Conservation (phyloP, 2,888 invertebrate genomes). For the Dolomedes plantarius region DNA sequence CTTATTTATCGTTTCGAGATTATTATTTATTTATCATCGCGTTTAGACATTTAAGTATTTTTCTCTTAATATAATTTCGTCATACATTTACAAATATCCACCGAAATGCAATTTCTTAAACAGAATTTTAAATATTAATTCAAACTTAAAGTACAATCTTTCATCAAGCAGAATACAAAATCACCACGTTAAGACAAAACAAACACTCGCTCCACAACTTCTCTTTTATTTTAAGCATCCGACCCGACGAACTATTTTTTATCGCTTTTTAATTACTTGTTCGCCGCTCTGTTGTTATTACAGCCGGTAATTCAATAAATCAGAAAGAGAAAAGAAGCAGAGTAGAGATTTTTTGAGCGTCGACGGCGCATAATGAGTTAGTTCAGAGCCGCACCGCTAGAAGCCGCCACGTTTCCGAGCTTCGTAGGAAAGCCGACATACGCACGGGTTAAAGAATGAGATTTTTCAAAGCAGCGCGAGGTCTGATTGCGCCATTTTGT, state of each 20-base stretch:
- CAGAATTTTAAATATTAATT: conserved; percentile 10
- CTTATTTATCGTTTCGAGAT: neutral
- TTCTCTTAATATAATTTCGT: neutral
- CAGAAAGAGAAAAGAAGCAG: conserved; percentile 36
- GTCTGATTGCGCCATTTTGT: neutral
- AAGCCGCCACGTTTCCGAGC: conserved; percentile 41
- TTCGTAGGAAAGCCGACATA: conserved; percentile 9
- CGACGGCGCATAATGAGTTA: conserved; percentile 57
- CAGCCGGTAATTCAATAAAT: conserved; percentile 70
- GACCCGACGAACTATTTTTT: conserved; percentile 46
- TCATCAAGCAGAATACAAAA: neutral
- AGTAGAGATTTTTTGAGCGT: conserved; percentile 44
- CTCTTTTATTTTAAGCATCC: conserved; percentile 2
- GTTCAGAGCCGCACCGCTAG: conserved; percentile 31
- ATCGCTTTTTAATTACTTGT: conserved; percentile 69
- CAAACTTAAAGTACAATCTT: neutral
- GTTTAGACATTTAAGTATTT: neutral
- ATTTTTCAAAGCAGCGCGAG: neutral
- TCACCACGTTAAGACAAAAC: neutral
- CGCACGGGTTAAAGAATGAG: neutral
- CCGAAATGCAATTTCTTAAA: conserved; percentile 10
- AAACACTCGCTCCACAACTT: neutral
- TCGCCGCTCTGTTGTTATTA: conserved; percentile 68
- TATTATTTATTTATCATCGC: conserved; percentile 2
- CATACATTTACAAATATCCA: neutral